phyloP scores from a whole-genome alignment of 1,140 invertebrate genomes.

The Aradophagus sp. region DNA sequence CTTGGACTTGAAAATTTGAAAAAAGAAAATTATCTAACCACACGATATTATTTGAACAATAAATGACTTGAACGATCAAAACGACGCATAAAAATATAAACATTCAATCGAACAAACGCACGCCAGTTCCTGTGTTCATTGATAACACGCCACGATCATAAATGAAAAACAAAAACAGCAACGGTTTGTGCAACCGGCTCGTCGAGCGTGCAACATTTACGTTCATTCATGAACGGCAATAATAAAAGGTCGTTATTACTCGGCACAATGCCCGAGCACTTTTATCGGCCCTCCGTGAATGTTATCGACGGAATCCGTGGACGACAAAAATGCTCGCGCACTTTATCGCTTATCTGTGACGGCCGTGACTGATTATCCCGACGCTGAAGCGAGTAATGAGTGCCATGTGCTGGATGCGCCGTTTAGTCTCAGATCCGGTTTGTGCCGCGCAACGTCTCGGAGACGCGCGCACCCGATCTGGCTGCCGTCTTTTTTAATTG shows the following conservation, averaged over 20 bases:
- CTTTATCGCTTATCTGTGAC: conserved; percentile 48
- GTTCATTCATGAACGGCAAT: neutral
- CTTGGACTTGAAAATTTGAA: no score
- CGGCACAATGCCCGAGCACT: neutral
- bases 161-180: no score
- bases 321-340: conserved; percentile 24
- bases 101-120: no score
- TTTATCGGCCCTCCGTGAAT: conserved; percentile 17
- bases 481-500: conserved; percentile 42
- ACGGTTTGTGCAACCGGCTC: no score
- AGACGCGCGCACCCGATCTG: neutral
- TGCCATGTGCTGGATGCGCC: conserved; percentile 37
- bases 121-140: no score
- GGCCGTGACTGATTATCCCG: conserved; percentile 40
- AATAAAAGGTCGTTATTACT: neutral
- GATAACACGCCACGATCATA: no score
- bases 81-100: no score
- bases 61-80: no score
- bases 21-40: no score
- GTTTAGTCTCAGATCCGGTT: conserved; percentile 46
- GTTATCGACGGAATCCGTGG: conserved; percentile 23
- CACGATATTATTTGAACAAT: no score
- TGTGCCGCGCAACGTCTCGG: conserved; percentile 5
- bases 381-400: conserved; percentile 9
- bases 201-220: neutral